Base-by-base conservation (phyloP, 2,888 invertebrate species). In the Stenodema calcarata region DNA sequence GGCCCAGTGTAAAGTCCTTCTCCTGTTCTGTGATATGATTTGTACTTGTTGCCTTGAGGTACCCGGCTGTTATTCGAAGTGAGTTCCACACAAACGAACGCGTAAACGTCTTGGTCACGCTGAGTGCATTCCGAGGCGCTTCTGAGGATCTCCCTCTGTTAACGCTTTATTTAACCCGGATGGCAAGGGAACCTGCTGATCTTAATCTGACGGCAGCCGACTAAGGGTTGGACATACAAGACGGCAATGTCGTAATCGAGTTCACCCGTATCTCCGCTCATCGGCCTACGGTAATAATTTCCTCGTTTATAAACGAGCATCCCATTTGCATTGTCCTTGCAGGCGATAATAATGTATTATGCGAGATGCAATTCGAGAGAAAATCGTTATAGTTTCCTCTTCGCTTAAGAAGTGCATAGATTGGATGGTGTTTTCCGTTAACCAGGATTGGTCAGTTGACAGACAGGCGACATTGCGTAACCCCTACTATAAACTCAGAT, bases 101-200 rank as follows among this genome's bases (percentile, higher is more conserved):
- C 76, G 76, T 76, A 76, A 76, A 76, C 42, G 76, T n/a, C 42
- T 76, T 30, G 42, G 76, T 76, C 76, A 76, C 76, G 76, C 76
- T 35, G 23, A 42, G 42, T 18, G 76, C 30, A 76, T 76, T 76
- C 30, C 42, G 42, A 76, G 30, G 18, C 42, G 75, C 75, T 0
- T n/a, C 12, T 14, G 28, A 35, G 0, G 70, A 76, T 76, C 42
- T 76, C 76, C 18, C 27, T 35, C 76, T n/a, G 27, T 76, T 41
- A 41, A 23, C 41, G 76, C 76, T 76, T 76, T 76, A 76, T 76
- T 76, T 35, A 41, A 30, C 18, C 12, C 41, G 41, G 16, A 35
- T 76, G 76, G 41, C 76, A 76, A 76, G 76, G n/a, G 35, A 28
- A 23, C 70, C 76, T 35, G 76, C 41, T 41, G 76, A 76, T 76